Base-by-base conservation (phyloP, 2,888 invertebrate species). In the Furcula furcula region DNA sequence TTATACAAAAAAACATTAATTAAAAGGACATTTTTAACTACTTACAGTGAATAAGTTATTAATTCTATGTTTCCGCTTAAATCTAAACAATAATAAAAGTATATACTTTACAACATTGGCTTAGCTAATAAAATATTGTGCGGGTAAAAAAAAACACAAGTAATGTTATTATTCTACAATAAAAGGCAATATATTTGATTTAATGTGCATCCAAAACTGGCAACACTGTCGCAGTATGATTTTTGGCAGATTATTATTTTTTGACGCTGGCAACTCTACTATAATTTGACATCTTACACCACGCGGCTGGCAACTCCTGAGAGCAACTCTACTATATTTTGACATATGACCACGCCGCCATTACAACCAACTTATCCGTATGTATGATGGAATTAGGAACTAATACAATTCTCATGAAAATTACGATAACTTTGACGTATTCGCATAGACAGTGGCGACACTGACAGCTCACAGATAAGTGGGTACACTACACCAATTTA, bases 1-100 rank as follows among this genome's bases (percentile, higher is more conserved):
- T 59, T 55, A 55, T 63, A 66, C 65, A 66, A 61, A 50, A 44
- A 59, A 55, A 50, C 53, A 55, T 44, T 48, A 51, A 42, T 46
- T 29, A 48, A 22, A 55, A 55, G 46, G 37, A 50, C 45, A 45
- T n/a, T n/a, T n/a, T n/a, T 43, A 55, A 43, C 50, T 53, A 57
- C 56, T 57, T 58, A 57, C 50, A 57, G 29, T 39, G 35, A 57
- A 57, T 57, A 57, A 57, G 53, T 58, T 53, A 58, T 46, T 52
- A 55, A 36, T 35, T 29, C 47, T 51, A 55, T 38, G 30, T 31
- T 37, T 34, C 28, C 23, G 27, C 38, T 32, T 37, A 18, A 37
- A 29, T 29, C 40, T 49, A 54, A 41, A 16, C 7, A 46, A 54
- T 46, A 56, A 45, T 37, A 39, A 36, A 49, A 44, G 43, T 57